Evolutionary conservation across 1,140 invertebrate genomes (phyloP), one percentile per base, ranked within the genome.

Genomic region (Pseudomyrmex concolor): DNA sequence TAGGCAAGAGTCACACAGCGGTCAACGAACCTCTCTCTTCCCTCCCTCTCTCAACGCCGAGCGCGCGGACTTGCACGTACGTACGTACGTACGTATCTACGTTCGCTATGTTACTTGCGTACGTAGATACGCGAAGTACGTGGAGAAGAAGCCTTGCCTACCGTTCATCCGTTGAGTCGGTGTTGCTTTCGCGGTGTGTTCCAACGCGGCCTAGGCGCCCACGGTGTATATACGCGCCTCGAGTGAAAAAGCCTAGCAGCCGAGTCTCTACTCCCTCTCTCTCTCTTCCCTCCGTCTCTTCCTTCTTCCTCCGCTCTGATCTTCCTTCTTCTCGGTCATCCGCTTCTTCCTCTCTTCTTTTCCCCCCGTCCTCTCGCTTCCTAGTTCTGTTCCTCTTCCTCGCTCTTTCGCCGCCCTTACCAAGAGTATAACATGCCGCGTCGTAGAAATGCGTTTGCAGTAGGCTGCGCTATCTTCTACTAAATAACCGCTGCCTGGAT

Each of bases 1-100:
- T 45, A 50, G 62, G 83, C 62, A 89, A 89, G 92, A 93, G 92
- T 93, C 92, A 85, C 92, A 91, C 86, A 90, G 90, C 92, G 93
- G 93, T 93, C 93, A 92, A 90, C 90, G 93, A 93, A 92, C 93
- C 84, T 88, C 34, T 34, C 34, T 7, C 5, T 7, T 34, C 34
- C 5, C 34, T 34, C 34, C 5, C 5, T 34, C 73, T 78, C 70
- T 63, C 81, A 68, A 84, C 73, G 72, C 66, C 85, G 80, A 62
- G 83, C 77, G 83, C 85, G 83, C 85, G 84, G 80, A 73, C 83
- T 34, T 86, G 81, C 70, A 43, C 54, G 72, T 64, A 80, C 67
- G 22, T 77, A 64, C 67, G 84, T 70, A 80, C 13, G 64, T 84
- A 86, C 64, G 81, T 73, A 86, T 25, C 62, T 68, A 85, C 83